phyloP scores from a whole-genome alignment of 2,888 invertebrate species.

The Melieria omissa region DNA sequence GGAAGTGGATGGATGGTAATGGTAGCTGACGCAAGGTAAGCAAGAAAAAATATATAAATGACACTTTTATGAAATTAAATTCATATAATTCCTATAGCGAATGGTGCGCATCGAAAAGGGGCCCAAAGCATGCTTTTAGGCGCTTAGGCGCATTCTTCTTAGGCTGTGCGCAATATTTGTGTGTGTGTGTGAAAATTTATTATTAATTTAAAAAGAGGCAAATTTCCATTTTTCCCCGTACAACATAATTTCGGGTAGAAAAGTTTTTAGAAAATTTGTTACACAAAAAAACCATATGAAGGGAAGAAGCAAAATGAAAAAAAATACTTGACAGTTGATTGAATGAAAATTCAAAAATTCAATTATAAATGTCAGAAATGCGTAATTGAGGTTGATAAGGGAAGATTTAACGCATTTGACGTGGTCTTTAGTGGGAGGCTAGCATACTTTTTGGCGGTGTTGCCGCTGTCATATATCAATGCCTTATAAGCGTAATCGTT shows the following conservation, averaged over 20 bases:
- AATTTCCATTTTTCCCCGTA: slow-evolving; percentile 1
- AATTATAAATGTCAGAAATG: slow-evolving; percentile 18
- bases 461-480: no score
- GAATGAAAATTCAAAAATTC: slow-evolving; percentile 51
- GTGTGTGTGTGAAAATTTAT: neutral
- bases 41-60: slow-evolving; percentile 2
- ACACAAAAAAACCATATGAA: no score
- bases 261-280: no score
- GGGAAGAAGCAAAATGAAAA: neutral
- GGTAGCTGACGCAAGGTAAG: neutral
- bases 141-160: no score
- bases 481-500: no score
- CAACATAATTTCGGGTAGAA: no score
- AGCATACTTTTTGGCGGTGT: no score
- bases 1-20: neutral
- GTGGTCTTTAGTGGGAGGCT: no score
- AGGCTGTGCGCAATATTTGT: no score
- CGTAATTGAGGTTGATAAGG: slow-evolving; percentile 6
- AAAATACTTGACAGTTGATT: slow-evolving; percentile 59
- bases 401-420: neutral
- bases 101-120: no score
- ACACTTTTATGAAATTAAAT: slow-evolving; percentile 13
- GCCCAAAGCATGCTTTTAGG: no score
- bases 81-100: neutral
- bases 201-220: neutral